A percentile compares a stretch with the other conserved stretches of the same genome.
phyloP scores from a whole-genome alignment of 2,113 vertebrate species.

The Erythrocebus patas region DNA sequence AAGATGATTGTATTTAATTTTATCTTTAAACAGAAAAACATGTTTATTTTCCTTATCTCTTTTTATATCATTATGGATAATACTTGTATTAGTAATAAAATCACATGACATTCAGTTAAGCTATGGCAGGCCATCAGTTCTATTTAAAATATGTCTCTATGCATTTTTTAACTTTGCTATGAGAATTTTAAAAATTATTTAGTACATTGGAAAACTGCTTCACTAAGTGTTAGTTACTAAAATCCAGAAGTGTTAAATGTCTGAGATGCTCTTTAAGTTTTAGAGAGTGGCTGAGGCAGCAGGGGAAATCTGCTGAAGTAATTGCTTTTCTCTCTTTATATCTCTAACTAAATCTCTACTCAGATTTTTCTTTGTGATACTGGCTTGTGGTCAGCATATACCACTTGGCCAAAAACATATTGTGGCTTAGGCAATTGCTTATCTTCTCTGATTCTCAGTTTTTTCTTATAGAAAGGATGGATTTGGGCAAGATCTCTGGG shows the following conservation, averaged over 20 bases:
- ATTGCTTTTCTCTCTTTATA: conserved; percentile 3
- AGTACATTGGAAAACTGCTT: conserved; percentile 1
- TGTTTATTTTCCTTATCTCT: background rate
- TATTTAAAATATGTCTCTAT: conserved; percentile 32
- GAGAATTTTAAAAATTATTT: conserved; percentile 31
- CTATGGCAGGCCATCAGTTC: background rate
- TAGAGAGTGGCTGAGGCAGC: background rate
- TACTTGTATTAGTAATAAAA: conserved; percentile 4
- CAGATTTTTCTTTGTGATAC: background rate
- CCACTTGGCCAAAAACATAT: background rate
- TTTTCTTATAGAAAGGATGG: background rate
- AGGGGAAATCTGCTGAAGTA: conserved; percentile 1
- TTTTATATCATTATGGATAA: background rate
- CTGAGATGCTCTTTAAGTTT: background rate
- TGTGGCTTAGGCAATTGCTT: background rate
- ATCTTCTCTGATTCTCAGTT: background rate
- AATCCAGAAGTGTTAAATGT: background rate
- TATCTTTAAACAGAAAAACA: conserved; percentile 13
- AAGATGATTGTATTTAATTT: background rate
- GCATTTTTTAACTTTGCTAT: background rate
- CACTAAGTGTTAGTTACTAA: background rate
- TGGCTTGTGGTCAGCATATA: background rate
- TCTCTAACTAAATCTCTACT: background rate
- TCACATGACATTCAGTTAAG: background rate
- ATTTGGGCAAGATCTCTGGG: background rate